Evolutionary conservation across 2,113 vertebrate species (phyloP), one percentile per base, ranked within the genome.

Genomic region (Peucedramus taeniatus): DNA sequence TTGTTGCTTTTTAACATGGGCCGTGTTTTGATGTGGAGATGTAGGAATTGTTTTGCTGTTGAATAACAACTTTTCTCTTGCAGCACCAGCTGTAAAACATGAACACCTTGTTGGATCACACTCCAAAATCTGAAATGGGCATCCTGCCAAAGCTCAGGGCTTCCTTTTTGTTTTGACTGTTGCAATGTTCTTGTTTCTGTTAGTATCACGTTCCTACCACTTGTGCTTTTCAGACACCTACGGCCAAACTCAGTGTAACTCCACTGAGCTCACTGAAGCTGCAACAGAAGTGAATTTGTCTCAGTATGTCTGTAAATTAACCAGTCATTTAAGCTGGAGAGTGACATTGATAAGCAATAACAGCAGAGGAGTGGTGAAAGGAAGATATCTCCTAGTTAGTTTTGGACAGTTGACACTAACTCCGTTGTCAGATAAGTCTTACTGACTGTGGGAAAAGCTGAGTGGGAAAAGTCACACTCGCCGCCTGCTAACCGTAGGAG

Each of bases 331-430:
- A 84, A 96, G 69, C 87, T 96, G 93, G 85, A 95, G 82, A 92
- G 87, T 96, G 92, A 96, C 87, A 95, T 35, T 92, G 97, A 96
- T 94, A 94, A 94, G 71, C 92, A 96, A 33, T 65, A 89, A 93
- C 78, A 95, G 69, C 78, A 69, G 75, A 80, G 80, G 90, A 83
- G 96, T 95, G 95, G 33, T 95, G 95, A 97, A 95, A 96, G 93
- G 86, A 97, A 94, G 95, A 85, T 98, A 98, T 98, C 97, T 96
- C 72, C 89, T 88, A 87, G 96, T 96, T 97, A 95, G 85, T 94
- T 95, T 97, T 97, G 97, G 97, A 97, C 92, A 93, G 77, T 90
- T 97, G 95, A 97, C 96, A 97, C 89, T 94, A 97, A 91, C 77
- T 94, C 81, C 0, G 5, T 96, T 97, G 94, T 91, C 79, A 98